Evolutionary conservation across 1,140 invertebrate species (phyloP).

Genomic region (Macrotrachela quadricornifera): DNA sequence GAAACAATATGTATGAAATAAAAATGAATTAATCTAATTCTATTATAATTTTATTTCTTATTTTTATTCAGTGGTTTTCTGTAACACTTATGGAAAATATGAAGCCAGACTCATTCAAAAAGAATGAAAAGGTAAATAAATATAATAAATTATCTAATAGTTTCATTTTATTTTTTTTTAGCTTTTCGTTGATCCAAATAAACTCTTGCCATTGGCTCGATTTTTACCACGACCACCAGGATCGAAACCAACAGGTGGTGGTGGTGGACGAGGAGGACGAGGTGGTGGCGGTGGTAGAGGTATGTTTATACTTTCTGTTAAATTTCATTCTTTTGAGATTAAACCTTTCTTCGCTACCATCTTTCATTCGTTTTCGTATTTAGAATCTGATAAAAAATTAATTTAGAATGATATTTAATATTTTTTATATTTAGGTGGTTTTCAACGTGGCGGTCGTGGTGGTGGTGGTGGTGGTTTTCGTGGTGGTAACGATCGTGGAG

Average conservation of each 20-base stretch:
- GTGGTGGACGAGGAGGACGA: slow-evolving; percentile 8
- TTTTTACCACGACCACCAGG: slow-evolving; percentile 58
- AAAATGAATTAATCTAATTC: background rate
- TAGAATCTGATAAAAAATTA: background rate
- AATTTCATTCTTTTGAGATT: background rate
- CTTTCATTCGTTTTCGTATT: too few species aligned
- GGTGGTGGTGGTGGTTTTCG: slow-evolving; percentile 17
- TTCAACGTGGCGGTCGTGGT: slow-evolving; percentile 18
- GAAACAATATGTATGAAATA: slow-evolving; percentile 45
- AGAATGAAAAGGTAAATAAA: slow-evolving; percentile 44
- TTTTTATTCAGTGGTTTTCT: slow-evolving; percentile 48
- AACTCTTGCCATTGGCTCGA: slow-evolving; percentile 63
- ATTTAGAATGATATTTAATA: background rate
- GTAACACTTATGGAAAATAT: slow-evolving; percentile 73
- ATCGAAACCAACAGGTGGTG: background rate
- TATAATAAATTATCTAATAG: background rate
- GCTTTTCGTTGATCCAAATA: slow-evolving; percentile 76
- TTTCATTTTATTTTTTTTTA: slow-evolving; percentile 31
- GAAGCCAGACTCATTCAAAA: slow-evolving; percentile 69
- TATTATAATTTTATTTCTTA: background rate
- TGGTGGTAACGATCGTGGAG: slow-evolving; percentile 34
- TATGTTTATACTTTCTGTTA: slow-evolving; percentile 11
- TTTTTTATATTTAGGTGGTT: background rate
- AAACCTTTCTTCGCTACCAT: too few species aligned
- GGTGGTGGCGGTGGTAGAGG: slow-evolving; percentile 25